Evolutionary conservation across 1,140 invertebrate species (phyloP).

Genomic region (Diorhabda elongata): DNA sequence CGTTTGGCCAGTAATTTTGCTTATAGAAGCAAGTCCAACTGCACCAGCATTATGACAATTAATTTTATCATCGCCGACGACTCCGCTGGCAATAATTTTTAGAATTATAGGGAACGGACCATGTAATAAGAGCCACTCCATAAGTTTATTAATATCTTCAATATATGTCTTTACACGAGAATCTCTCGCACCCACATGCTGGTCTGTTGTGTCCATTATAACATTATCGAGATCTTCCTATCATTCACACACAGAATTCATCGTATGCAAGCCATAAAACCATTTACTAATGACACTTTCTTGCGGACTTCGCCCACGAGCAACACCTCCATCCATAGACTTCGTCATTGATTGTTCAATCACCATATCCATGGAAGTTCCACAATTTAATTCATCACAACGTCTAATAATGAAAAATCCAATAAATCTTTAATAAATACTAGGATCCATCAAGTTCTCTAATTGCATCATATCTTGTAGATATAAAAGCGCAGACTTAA

Average conservation of each 20-base stretch:
- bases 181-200: slow-evolving; percentile 47
- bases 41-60: slow-evolving; percentile 46
- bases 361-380: slow-evolving; percentile 33
- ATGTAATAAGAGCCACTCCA: slow-evolving; percentile 6
- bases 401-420: neutral
- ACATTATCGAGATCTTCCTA: slow-evolving; percentile 43
- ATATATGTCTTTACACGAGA: slow-evolving; percentile 21
- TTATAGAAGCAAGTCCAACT: slow-evolving; percentile 37
- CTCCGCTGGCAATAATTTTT: neutral
- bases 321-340: slow-evolving; percentile 45
- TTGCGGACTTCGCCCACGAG: slow-evolving; percentile 41
- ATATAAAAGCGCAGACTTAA: slow-evolving; percentile 12
- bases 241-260: slow-evolving; percentile 36
- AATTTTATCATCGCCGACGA: slow-evolving; percentile 42
- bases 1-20: slow-evolving; percentile 29
- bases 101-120: neutral
- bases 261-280: slow-evolving; percentile 37
- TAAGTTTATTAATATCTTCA: slow-evolving; percentile 8
- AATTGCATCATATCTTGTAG: slow-evolving; percentile 18
- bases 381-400: slow-evolving; percentile 24
- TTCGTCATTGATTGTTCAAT: slow-evolving; percentile 47
- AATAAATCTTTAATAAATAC: slow-evolving; percentile 15
- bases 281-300: slow-evolving; percentile 46
- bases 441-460: slow-evolving; percentile 11
- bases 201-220: slow-evolving; percentile 41